Percentiles rank a stretch among this genome's conserved stretches.
These are phyloP conservation scores for Cassiopea xamachana DNA, from an alignment of 30 jellyfish, hydroid and myxozoan species.

Conservation along the genomic window DNA sequence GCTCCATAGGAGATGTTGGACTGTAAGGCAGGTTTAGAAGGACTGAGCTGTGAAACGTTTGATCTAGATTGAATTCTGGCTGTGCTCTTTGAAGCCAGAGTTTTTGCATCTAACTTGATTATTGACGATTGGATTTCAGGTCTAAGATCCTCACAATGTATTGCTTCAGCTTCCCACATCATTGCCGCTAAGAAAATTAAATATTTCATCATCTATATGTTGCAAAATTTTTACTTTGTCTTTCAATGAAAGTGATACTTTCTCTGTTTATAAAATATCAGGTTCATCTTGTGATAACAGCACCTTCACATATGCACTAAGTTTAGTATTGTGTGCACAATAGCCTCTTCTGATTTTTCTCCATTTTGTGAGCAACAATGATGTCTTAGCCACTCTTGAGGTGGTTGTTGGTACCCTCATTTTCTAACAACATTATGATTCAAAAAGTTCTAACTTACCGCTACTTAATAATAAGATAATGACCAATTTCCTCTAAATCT, in stretches of 20 bases:
- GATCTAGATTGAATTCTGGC: not conserved
- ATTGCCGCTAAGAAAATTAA: no score
- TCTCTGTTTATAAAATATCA: constrained; percentile 4
- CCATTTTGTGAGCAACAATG: not conserved
- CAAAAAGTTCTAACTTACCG: not conserved
- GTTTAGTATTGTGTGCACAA: not conserved
- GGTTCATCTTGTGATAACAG: not conserved
- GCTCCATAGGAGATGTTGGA: no score
- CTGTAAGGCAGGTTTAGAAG: no score
- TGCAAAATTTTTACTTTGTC: constrained; percentile 1
- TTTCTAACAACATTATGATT: not conserved
- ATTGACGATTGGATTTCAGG: not conserved
- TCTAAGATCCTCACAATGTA: not conserved
- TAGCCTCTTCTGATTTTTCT: not conserved
- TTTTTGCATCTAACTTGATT: not conserved
- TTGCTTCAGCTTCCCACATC: not conserved
- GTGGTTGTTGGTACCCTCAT: not conserved
- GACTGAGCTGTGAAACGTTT: not conserved
- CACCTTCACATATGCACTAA: not conserved
- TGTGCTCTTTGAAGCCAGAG: not conserved
- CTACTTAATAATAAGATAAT: not conserved
- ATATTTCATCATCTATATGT: not conserved
- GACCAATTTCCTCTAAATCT: not conserved
- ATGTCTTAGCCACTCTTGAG: not conserved
- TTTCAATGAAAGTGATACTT: constrained; percentile 8